Conservation (phyloP, 1,140 invertebrate genomes). For the Coenobita brevimanus region DNA sequence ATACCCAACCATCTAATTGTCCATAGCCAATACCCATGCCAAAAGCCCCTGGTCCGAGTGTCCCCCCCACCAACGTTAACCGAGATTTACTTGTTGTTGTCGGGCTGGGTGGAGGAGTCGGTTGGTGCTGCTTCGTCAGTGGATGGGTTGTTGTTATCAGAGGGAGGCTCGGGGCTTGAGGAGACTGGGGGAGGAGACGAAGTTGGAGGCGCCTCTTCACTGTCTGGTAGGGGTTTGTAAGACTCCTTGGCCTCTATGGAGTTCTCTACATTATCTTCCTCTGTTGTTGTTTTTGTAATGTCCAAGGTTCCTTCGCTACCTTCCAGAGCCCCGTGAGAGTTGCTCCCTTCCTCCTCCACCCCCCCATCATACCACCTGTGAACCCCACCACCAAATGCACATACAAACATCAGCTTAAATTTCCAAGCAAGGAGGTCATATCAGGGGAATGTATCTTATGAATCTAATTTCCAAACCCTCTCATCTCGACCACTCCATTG, state of each 20-base stretch:
- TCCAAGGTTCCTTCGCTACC: constrained; percentile 42
- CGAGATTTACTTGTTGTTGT: constrained; percentile 45
- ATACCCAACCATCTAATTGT: too few relatives aligned
- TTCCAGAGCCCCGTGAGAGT: constrained; percentile 33
- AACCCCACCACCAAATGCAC: constrained; percentile 34
- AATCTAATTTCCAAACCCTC: too few relatives aligned
- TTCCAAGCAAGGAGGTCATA: too few relatives aligned
- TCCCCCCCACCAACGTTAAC: constrained; percentile 8
- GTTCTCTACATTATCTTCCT: constrained; percentile 18
- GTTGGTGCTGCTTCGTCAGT: not conserved
- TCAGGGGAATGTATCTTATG: too few relatives aligned
- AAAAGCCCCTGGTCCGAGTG: not conserved
- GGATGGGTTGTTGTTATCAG: constrained; percentile 30
- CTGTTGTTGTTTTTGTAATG: constrained; percentile 35
- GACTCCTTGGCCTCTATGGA: constrained; percentile 44
- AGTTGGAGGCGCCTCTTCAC: constrained; percentile 17
- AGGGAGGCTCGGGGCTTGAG: constrained; percentile 2
- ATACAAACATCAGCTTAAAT: constrained; percentile 11
- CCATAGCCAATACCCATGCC: too few relatives aligned
- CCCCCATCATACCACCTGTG: constrained; percentile 54
- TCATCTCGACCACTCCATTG: too few relatives aligned
- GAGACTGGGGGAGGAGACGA: constrained; percentile 19
- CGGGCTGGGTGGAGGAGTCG: constrained; percentile 21
- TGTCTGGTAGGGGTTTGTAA: constrained; percentile 47
- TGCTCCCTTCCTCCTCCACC: constrained; percentile 32